phyloP scores from a whole-genome alignment of 2,797 vertebrate genomes.

The Philypnodon macrostomus region DNA sequence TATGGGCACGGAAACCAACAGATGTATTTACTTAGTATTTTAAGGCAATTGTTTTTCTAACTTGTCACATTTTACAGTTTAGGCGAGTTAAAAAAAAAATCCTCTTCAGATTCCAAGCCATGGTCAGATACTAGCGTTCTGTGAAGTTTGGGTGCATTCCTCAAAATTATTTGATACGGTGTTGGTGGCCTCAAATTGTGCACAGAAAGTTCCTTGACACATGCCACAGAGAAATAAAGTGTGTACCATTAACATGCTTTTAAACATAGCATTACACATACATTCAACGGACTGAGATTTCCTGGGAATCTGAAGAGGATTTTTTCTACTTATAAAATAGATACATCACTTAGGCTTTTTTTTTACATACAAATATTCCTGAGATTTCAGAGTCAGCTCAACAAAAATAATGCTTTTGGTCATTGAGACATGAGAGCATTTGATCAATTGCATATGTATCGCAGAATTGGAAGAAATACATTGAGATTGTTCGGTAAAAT shows the following conservation, averaged over 20 bases:
- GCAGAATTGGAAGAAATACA: too few relatives aligned
- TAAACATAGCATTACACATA: background rate
- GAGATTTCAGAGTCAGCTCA: constrained; percentile 1
- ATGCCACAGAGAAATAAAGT: too few relatives aligned
- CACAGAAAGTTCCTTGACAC: background rate
- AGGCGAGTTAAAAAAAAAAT: constrained; percentile 40
- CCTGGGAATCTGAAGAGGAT: background rate
- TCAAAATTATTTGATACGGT: constrained; percentile 33
- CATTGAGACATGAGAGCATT: background rate
- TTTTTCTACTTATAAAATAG: background rate
- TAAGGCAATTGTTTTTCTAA: too few relatives aligned
- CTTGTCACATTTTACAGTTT: constrained; percentile 15
- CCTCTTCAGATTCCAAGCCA: constrained; percentile 37
- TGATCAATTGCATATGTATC: too few relatives aligned
- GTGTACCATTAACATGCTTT: background rate
- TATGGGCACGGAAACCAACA: too few relatives aligned
- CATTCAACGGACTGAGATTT: background rate
- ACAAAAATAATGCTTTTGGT: background rate
- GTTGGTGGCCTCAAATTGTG: constrained; percentile 26
- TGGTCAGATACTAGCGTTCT: constrained; percentile 52
- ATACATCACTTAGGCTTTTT: background rate
- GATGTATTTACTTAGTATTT: too few relatives aligned
- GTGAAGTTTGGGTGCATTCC: constrained; percentile 37
- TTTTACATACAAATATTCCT: constrained; percentile 1
- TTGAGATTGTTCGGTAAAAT: too few relatives aligned